A percentile compares a stretch with the other conserved stretches of the same genome.
Evolutionary conservation across 2,888 invertebrate species (phyloP).

Genomic region (Drosophila suboccidentalis): DNA sequence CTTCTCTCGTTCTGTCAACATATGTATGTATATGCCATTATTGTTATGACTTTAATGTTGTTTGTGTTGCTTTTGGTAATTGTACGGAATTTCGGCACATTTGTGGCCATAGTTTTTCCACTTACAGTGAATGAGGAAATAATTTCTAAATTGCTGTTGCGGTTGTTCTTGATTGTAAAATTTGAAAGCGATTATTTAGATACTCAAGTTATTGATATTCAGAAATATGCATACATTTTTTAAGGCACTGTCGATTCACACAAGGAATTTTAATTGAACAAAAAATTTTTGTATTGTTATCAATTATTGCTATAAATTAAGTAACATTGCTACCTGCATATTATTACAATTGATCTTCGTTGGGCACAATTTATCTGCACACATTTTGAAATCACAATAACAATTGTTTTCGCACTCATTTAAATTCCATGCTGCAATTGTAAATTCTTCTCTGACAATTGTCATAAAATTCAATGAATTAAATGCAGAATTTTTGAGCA

Average conservation of each 20-base stretch:
- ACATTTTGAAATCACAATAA: slow-evolving; percentile 43
- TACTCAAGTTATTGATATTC: neutral
- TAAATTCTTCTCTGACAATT: slow-evolving; percentile 20
- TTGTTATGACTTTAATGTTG: slow-evolving; percentile 54
- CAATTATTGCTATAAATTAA: slow-evolving; percentile 6
- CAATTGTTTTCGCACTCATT: slow-evolving; percentile 59
- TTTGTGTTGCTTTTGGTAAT: slow-evolving; percentile 38
- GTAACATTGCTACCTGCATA: slow-evolving; percentile 12
- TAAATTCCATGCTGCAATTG: slow-evolving; percentile 60
- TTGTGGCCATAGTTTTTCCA: slow-evolving; percentile 35
- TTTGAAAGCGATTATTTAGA: slow-evolving; percentile 4
- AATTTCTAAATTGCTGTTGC: slow-evolving; percentile 15
- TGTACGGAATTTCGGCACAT: slow-evolving; percentile 42
- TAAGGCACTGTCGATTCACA: slow-evolving; percentile 1
- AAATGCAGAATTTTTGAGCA: slow-evolving; percentile 17
- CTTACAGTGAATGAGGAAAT: slow-evolving; percentile 43
- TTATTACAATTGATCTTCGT: slow-evolving; percentile 36
- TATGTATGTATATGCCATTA: slow-evolving; percentile 26
- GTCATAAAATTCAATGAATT: slow-evolving; percentile 26
- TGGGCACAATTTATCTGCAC: slow-evolving; percentile 46
- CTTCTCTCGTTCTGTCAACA: slow-evolving; percentile 11
- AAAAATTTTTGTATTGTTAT: slow-evolving; percentile 23
- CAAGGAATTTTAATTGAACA: slow-evolving; percentile 13
- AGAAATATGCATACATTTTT: neutral
- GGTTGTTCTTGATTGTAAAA: slow-evolving; percentile 18